Conservation (phyloP, 2,888 invertebrate species). For the Cyaniris semiargus region DNA sequence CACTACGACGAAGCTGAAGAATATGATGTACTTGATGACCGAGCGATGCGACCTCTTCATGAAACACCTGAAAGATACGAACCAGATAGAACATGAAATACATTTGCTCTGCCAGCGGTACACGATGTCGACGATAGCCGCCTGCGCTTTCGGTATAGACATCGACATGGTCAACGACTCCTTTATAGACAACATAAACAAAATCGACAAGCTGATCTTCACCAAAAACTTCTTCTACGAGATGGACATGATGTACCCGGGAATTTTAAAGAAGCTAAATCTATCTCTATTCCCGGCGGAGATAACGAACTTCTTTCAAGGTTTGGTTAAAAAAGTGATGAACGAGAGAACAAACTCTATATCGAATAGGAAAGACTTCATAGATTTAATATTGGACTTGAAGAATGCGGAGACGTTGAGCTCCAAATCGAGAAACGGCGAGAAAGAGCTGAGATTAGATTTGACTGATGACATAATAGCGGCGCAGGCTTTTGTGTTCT, state of each 20-base stretch:
- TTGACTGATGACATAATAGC: slow-evolving; percentile 55
- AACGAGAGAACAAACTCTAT: slow-evolving; percentile 51
- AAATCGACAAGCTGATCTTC: slow-evolving; percentile 45
- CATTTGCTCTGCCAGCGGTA: slow-evolving; percentile 49
- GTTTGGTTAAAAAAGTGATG: slow-evolving; percentile 44
- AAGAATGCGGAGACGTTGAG: slow-evolving; percentile 34
- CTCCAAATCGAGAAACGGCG: slow-evolving; percentile 31
- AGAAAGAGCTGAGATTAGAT: slow-evolving; percentile 46
- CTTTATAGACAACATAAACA: slow-evolving; percentile 35
- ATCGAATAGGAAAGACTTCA: slow-evolving; percentile 53
- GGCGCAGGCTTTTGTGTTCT: slow-evolving; percentile 68
- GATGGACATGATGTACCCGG: slow-evolving; percentile 52
- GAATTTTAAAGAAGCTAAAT: slow-evolving; percentile 49
- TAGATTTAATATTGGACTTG: slow-evolving; percentile 56
- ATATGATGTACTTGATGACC: slow-evolving; percentile 54
- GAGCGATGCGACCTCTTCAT: slow-evolving; percentile 50
- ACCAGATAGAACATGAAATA: slow-evolving; percentile 46
- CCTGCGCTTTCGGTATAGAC: slow-evolving; percentile 50
- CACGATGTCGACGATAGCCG: slow-evolving; percentile 51
- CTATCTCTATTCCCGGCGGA: slow-evolving; percentile 46
- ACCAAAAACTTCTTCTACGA: slow-evolving; percentile 46
- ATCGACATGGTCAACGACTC: slow-evolving; percentile 41
- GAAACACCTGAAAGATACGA: slow-evolving; percentile 38
- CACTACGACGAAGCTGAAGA: slow-evolving; percentile 58
- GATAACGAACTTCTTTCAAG: slow-evolving; percentile 47